Percentiles rank a stretch among this genome's conserved stretches.
These are phyloP conservation scores for Chaetophractus vellerosus DNA, from an alignment of 2,797 vertebrate genomes.

Conservation along the genomic window DNA sequence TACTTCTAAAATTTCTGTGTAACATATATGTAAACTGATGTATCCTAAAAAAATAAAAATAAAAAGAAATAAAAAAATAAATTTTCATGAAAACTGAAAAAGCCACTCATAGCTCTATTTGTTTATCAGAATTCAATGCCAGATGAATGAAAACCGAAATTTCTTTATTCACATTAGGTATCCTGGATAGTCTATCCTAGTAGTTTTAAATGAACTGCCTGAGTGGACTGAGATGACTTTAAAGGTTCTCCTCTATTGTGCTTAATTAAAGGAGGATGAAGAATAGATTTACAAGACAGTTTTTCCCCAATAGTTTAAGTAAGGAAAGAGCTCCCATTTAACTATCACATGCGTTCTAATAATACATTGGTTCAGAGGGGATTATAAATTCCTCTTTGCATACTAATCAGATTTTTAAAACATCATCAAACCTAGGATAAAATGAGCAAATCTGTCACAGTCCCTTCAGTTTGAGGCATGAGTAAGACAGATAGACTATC, in stretches of 20 bases:
- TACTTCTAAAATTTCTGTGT: too few relatives aligned
- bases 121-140: too few relatives aligned
- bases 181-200: neutral
- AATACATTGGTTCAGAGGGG: neutral
- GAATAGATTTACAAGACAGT: neutral
- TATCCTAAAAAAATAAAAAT: too few relatives aligned
- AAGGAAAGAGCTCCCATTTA: neutral
- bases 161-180: constrained; percentile 47
- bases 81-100: too few relatives aligned
- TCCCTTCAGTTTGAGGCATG: neutral
- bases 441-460: neutral
- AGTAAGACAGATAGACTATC: neutral
- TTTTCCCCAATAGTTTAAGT: neutral
- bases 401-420: neutral
- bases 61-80: too few relatives aligned
- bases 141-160: constrained; percentile 35
- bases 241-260: neutral
- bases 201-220: constrained; percentile 73
- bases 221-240: constrained; percentile 53
- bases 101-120: too few relatives aligned
- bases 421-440: neutral
- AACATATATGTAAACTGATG: too few relatives aligned
- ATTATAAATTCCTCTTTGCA: constrained; percentile 7
- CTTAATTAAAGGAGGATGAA: constrained; percentile 33
- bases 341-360: neutral